Percentiles rank a stretch among this genome's conserved stretches.
Conservation (phyloP, 2,888 invertebrate genomes). For the Ceraclea dissimilis region DNA sequence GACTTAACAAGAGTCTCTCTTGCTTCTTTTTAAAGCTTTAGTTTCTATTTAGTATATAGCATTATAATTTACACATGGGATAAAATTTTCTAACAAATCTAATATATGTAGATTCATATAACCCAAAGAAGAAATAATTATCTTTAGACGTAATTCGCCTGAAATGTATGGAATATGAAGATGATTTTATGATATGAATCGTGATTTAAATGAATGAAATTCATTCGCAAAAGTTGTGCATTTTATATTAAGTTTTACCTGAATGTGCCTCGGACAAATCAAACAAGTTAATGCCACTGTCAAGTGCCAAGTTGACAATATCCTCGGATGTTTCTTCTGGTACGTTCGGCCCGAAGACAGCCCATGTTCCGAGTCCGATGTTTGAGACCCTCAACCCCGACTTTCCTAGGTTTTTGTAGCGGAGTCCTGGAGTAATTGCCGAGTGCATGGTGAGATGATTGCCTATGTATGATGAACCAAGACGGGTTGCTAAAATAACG, state of each 20-base stretch:
- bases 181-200: no score
- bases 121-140: no score
- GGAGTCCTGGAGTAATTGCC: conserved; percentile 70
- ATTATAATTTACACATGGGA: no score
- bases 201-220: no score
- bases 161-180: no score
- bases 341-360: conserved; percentile 70
- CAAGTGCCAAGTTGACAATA: conserved; percentile 84
- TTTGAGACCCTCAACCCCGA: conserved; percentile 92
- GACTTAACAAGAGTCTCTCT: no score
- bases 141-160: no score
- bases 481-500: conserved; percentile 34
- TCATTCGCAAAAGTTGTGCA: no score
- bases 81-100: no score
- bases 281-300: conserved; percentile 93
- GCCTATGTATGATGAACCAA: conserved; percentile 47
- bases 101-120: no score
- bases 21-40: no score
- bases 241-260: conserved; percentile 38
- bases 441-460: conserved; percentile 57
- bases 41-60: no score
- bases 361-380: conserved; percentile 91
- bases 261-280: conserved; percentile 93
- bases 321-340: conserved; percentile 85
- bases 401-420: conserved; percentile 91